Evolutionary conservation across 2,888 invertebrate genomes (phyloP), one percentile per base, ranked within the genome.

Genomic region (Cremastobaeus sp.): DNA sequence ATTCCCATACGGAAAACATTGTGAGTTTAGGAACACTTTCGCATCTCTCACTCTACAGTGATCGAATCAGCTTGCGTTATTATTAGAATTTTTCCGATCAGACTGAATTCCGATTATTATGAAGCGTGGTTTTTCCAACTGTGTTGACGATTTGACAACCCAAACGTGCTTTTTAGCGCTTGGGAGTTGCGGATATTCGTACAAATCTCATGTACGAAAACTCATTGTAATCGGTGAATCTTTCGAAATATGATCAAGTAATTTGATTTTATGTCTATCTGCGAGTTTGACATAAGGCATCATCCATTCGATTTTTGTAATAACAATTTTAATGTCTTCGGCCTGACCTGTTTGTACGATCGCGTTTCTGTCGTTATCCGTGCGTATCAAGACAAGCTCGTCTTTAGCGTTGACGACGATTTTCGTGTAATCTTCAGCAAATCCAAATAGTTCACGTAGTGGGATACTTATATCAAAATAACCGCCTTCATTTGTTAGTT

Each of bases 381-480:
- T 3, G 34, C 25, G 6, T 1, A 20, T 45, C 30, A 59, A 57
- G 14, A 45, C 14, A 2, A 55, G 14, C 9, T 55, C 41, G 12
- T 59, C 25, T 45, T 59, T 59, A 0, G 48, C 48, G 20, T 50
- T 34, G 1, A 50, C 20, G 8, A 50, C n/a, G 1, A 48, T 14
- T 12, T n/a, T 2, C 20, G 12, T 45, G 15, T 45, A 45, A 45
- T 45, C 45, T 28, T 45, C 18, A n/a, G n/a, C n/a, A n/a, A n/a
- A n/a, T n/a, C n/a, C n/a, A n/a, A n/a, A n/a, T n/a, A n/a, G n/a
- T n/a, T 77, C 75, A 59, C 80, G 82, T 20, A 86, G 74, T 11
- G 85, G 84, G 20, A 87, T 73, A 52, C 71, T 81, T 64, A 82
- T 78, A 76, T 82, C 77, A 64, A 84, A 84, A 35, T 78, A 62